Evolutionary conservation across 2,113 vertebrate genomes (phyloP).

Genomic region (Noturus placidus): DNA sequence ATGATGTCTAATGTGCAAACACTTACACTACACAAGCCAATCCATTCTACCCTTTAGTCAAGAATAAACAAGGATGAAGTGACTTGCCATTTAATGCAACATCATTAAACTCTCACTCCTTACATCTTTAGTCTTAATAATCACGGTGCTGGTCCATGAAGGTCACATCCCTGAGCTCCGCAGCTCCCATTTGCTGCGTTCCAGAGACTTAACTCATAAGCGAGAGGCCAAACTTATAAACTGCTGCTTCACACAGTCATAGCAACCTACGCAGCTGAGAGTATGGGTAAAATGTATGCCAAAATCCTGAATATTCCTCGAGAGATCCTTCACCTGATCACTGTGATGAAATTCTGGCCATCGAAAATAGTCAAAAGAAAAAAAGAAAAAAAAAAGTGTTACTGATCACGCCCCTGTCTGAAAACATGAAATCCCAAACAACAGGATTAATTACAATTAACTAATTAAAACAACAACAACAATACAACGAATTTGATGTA

Average conservation of each 20-base stretch:
- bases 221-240: conserved; percentile 7
- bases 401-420: no score
- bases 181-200: conserved; percentile 7
- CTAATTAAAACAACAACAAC: neutral
- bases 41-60: neutral
- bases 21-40: neutral
- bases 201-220: conserved; percentile 8
- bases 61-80: neutral
- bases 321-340: neutral
- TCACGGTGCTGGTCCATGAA: neutral
- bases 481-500: neutral
- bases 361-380: neutral
- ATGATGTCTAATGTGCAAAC: neutral
- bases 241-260: no score
- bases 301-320: neutral
- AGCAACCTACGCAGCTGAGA: neutral
- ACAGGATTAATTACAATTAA: neutral
- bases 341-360: neutral
- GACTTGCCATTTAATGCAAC: neutral
- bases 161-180: neutral
- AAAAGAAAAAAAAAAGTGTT: no score
- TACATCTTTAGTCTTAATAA: conserved; percentile 18
- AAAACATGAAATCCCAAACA: no score
- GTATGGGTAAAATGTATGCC: neutral
- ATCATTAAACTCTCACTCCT: neutral